Percentiles rank a stretch among this genome's conserved stretches.
Evolutionary conservation across 2,113 vertebrate species (phyloP).

Genomic region (Mesitornis unicolor): DNA sequence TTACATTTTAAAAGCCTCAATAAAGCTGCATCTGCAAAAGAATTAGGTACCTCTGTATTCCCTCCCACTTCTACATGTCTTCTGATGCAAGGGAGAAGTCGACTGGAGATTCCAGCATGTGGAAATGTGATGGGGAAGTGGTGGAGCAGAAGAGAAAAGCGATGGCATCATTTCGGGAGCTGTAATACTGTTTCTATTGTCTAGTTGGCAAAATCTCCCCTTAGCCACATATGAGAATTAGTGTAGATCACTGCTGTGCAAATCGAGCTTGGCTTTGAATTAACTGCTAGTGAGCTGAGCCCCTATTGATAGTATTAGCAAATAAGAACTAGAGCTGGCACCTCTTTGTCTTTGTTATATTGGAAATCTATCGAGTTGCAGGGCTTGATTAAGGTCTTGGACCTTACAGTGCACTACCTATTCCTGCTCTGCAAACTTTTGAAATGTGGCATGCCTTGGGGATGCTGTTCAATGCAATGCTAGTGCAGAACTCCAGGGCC

Average conservation of each 20-base stretch:
- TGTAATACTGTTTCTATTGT: constrained; percentile 40
- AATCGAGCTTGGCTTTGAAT: constrained; percentile 56
- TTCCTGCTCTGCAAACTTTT: not conserved
- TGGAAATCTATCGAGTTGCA: constrained; percentile 21
- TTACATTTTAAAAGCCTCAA: not conserved
- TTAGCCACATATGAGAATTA: constrained; percentile 36
- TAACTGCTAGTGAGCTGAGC: constrained; percentile 56
- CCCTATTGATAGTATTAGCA: constrained; percentile 35
- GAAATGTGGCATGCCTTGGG: not conserved
- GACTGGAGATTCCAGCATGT: not conserved
- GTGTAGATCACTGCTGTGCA: constrained; percentile 51
- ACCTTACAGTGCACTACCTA: not conserved
- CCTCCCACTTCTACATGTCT: not conserved
- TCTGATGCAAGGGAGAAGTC: not conserved
- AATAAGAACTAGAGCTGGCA: constrained; percentile 24
- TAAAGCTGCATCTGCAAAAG: constrained; percentile 20
- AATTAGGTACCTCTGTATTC: not conserved
- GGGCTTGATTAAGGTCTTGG: constrained; percentile 9
- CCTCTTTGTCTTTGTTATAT: constrained; percentile 4
- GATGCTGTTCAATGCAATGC: not conserved
- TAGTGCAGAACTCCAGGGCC: not conserved
- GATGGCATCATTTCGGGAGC: constrained; percentile 11
- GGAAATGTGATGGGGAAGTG: not conserved
- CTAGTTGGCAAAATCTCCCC: constrained; percentile 27
- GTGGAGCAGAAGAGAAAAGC: not conserved